Percentiles rank a stretch among this genome's conserved stretches.
These are phyloP conservation scores for Pelecanus crispus DNA, from an alignment of 2,113 vertebrate genomes.

Conservation along the genomic window DNA sequence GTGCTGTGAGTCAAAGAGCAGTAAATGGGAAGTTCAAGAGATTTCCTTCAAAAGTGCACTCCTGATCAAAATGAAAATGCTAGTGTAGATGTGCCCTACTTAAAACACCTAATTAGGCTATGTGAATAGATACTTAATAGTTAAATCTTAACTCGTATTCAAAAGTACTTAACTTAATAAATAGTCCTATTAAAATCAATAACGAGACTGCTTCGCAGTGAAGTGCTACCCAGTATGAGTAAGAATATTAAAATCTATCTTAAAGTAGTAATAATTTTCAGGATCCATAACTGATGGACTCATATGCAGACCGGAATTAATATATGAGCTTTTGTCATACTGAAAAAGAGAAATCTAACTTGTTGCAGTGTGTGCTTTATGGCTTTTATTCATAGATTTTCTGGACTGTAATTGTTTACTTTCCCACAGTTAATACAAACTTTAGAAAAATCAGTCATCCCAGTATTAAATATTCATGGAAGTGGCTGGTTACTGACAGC, in stretches of 20 bases:
- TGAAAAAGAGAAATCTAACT: background rate
- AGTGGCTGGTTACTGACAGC: background rate
- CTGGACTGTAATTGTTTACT: background rate
- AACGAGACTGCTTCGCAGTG: background rate
- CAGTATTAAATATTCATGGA: constrained; percentile 12
- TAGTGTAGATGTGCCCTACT: background rate
- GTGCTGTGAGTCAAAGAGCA: background rate
- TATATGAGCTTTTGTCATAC: background rate
- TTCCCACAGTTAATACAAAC: background rate
- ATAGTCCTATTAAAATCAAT: constrained; percentile 1
- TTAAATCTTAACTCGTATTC: background rate
- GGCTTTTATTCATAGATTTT: background rate
- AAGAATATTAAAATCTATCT: constrained; percentile 12
- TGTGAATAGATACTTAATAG: background rate
- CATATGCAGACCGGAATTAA: background rate
- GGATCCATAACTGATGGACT: background rate
- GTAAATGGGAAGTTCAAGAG: background rate
- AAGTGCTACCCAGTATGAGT: background rate
- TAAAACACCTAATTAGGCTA: background rate
- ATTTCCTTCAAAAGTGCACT: background rate
- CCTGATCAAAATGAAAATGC: background rate
- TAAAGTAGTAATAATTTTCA: background rate
- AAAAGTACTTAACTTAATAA: background rate
- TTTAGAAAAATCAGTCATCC: background rate
- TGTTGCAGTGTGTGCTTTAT: background rate